A percentile compares a stretch with the other conserved stretches of the same genome.
Evolutionary conservation across 1,140 invertebrate genomes (phyloP).

Genomic region (Drosophila auraria): DNA sequence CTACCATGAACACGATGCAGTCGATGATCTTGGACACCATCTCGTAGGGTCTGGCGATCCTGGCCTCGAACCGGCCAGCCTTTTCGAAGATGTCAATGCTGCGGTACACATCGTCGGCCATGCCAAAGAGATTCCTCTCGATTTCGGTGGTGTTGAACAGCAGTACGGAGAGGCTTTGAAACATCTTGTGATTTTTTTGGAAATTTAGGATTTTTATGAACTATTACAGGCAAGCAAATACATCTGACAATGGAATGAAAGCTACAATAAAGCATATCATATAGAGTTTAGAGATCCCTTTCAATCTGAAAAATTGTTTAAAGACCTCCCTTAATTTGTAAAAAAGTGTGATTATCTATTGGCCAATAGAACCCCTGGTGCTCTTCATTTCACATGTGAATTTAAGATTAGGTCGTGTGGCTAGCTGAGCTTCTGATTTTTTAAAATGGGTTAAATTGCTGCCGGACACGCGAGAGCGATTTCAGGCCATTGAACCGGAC

Average conservation of each 20-base stretch:
- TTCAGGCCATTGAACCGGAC: constrained; percentile 59
- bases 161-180: not conserved
- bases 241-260: constrained; percentile 4
- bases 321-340: not conserved
- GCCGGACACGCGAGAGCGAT: constrained; percentile 53
- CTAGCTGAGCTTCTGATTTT: constrained; percentile 12
- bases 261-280: not conserved
- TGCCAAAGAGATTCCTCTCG: constrained; percentile 39
- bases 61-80: constrained; percentile 25
- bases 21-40: constrained; percentile 12
- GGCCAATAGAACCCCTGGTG: not conserved
- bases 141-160: constrained; percentile 24
- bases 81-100: constrained; percentile 24
- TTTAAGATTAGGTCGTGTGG: constrained; percentile 6
- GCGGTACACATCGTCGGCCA: constrained; percentile 56
- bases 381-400: constrained; percentile 16
- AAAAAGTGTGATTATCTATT: not conserved
- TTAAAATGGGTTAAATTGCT: constrained; percentile 53
- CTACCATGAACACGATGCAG: constrained; percentile 30
- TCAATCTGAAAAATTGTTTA: not conserved
- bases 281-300: not conserved
- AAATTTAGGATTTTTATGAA: constrained; percentile 11
- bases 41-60: constrained; percentile 15
- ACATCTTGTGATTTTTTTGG: constrained; percentile 28
- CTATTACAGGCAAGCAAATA: not conserved